phyloP scores from a whole-genome alignment of 2,888 invertebrate species.

The Dermolepida albohirtum region DNA sequence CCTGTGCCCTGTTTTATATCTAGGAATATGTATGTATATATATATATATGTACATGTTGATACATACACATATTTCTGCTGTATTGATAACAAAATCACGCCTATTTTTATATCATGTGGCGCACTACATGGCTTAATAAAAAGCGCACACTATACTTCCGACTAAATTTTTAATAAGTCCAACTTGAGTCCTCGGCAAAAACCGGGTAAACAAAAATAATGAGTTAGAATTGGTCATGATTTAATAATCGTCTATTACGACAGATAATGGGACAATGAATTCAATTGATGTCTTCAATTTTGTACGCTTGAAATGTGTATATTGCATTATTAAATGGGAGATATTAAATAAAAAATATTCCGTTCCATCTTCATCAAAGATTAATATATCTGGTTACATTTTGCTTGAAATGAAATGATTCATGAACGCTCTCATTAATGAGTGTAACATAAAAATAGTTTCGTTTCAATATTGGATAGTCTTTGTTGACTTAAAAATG shows the following conservation, averaged over 20 bases:
- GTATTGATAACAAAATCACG: not conserved
- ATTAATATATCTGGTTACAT: too few relatives aligned
- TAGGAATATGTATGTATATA: too few relatives aligned
- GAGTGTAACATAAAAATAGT: too few relatives aligned
- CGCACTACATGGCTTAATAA: too few relatives aligned
- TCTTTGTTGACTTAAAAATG: too few relatives aligned
- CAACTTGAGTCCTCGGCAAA: slow-evolving; percentile 31
- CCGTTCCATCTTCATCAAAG: not conserved
- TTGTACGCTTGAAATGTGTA: slow-evolving; percentile 18
- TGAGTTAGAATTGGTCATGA: slow-evolving; percentile 34
- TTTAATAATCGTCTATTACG: slow-evolving; percentile 37
- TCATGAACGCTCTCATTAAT: too few relatives aligned
- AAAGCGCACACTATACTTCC: too few relatives aligned
- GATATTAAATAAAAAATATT: not conserved
- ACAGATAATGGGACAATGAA: slow-evolving; percentile 30
- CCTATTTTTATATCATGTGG: too few relatives aligned
- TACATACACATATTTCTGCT: slow-evolving; percentile 3
- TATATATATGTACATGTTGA: not conserved
- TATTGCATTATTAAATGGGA: slow-evolving; percentile 13
- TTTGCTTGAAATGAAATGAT: too few relatives aligned
- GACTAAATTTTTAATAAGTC: slow-evolving; percentile 36
- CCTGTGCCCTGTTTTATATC: not conserved
- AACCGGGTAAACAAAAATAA: slow-evolving; percentile 33
- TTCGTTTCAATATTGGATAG: too few relatives aligned
- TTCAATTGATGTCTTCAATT: too few relatives aligned